Evolutionary conservation across 2,113 vertebrate species (phyloP).

Genomic region (Xenopus borealis): DNA sequence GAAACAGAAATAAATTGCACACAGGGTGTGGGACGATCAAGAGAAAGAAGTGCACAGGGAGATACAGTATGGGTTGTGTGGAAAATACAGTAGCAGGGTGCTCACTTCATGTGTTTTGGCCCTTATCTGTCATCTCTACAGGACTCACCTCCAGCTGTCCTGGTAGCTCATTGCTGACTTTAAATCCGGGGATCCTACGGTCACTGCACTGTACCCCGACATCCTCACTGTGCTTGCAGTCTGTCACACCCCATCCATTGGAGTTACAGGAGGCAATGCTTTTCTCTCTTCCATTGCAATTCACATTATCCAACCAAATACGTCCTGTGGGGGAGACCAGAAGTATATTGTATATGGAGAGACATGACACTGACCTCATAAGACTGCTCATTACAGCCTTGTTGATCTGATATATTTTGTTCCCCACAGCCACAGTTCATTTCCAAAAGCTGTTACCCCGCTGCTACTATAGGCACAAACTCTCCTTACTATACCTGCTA

Average conservation of each 20-base stretch:
- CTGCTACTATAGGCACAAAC: too few species aligned
- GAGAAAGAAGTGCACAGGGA: too few species aligned
- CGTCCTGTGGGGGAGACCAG: conserved; percentile 63
- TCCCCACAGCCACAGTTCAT: too few species aligned
- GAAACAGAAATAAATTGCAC: background rate
- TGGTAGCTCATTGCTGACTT: conserved; percentile 76
- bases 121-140: too few species aligned
- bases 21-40: background rate
- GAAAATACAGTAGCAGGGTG: too few species aligned
- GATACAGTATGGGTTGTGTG: too few species aligned
- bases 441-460: too few species aligned
- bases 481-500: too few species aligned
- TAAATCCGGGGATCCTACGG: conserved; percentile 91
- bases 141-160: conserved; percentile 85
- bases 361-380: too few species aligned
- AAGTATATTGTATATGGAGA: background rate
- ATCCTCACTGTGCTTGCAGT: conserved; percentile 92
- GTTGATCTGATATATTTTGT: too few species aligned
- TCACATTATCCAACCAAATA: conserved; percentile 91
- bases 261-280: conserved; percentile 78
- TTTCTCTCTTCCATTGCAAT: conserved; percentile 80
- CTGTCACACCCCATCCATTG: conserved; percentile 87
- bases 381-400: too few species aligned
- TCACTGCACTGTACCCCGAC: conserved; percentile 92
- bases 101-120: too few species aligned